Evolutionary conservation across 2,113 vertebrate genomes (phyloP).

Genomic region (Mustela nigripes): DNA sequence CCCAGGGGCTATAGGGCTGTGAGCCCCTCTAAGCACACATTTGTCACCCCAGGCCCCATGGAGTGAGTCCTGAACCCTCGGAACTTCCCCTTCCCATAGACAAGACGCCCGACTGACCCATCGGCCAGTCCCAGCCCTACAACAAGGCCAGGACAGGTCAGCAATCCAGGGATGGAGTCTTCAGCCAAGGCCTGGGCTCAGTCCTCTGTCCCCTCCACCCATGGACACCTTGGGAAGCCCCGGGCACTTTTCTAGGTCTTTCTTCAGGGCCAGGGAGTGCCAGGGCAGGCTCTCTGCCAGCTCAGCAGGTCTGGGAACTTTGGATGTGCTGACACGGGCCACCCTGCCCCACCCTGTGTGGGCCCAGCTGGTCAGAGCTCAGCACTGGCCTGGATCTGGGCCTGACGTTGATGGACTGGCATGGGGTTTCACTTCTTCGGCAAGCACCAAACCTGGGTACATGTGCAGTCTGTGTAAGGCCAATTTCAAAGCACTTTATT

Average conservation of each 20-base stretch:
- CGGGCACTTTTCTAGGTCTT: slow-evolving; percentile 2
- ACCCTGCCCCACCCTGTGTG: background rate
- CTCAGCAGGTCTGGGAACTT: slow-evolving; percentile 61
- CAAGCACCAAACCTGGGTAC: background rate
- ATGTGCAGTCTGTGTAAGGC: background rate
- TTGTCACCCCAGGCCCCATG: fast-evolving
- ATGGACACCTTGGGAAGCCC: background rate
- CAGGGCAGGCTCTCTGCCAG: background rate
- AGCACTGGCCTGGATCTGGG: background rate
- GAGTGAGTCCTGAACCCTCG: background rate
- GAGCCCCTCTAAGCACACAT: background rate
- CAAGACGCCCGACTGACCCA: background rate
- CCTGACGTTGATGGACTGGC: background rate
- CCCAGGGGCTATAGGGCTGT: background rate
- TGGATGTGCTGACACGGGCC: background rate
- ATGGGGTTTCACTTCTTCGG: background rate
- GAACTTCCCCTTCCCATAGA: background rate
- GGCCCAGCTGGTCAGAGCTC: background rate
- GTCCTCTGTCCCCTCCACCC: background rate
- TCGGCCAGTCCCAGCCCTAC: background rate
- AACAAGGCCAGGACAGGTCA: background rate
- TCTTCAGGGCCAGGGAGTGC: background rate
- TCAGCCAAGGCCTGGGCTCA: background rate
- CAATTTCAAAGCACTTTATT: background rate
- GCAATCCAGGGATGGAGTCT: no score